Conservation (phyloP, 2,888 invertebrate species). For the Lycaena phlaeas region DNA sequence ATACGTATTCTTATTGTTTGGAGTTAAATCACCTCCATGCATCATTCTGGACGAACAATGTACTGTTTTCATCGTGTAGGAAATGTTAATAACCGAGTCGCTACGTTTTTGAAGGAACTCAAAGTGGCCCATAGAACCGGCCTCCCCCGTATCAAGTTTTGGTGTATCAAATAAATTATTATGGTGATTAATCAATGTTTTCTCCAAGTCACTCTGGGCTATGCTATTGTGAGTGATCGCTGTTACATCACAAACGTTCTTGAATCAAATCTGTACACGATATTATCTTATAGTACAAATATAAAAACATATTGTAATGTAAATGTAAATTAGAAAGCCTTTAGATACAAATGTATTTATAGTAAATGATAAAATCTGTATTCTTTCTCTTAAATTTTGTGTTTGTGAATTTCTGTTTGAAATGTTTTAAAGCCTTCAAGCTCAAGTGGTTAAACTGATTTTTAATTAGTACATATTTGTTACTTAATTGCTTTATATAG, state of each 20-base stretch:
- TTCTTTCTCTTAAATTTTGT: no score
- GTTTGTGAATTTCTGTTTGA: no score
- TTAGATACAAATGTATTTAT: no score
- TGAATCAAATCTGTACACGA: conserved; percentile 34
- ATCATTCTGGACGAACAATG: conserved; percentile 63
- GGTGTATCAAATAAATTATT: conserved; percentile 73
- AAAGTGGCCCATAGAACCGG: conserved; percentile 52
- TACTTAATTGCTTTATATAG: no score
- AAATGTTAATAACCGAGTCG: conserved; percentile 42
- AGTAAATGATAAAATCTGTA: no score
- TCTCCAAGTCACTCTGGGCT: conserved; percentile 66
- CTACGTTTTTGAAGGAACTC: conserved; percentile 54
- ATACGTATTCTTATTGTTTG: conserved; percentile 67
- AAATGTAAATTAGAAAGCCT: no score
- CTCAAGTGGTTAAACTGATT: no score
- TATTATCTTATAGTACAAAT: no score
- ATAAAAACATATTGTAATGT: no score
- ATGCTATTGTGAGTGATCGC: conserved; percentile 66
- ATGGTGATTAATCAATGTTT: conserved; percentile 74
- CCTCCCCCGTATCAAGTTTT: conserved; percentile 65
- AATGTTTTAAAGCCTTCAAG: no score
- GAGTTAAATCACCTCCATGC: conserved; percentile 63
- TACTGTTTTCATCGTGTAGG: conserved; percentile 58
- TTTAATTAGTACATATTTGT: no score
- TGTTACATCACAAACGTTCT: conserved; percentile 51